Percentiles rank a stretch among this genome's conserved stretches.
Evolutionary conservation across 2,797 vertebrate species (phyloP).

Genomic region (Perodicticus potto): DNA sequence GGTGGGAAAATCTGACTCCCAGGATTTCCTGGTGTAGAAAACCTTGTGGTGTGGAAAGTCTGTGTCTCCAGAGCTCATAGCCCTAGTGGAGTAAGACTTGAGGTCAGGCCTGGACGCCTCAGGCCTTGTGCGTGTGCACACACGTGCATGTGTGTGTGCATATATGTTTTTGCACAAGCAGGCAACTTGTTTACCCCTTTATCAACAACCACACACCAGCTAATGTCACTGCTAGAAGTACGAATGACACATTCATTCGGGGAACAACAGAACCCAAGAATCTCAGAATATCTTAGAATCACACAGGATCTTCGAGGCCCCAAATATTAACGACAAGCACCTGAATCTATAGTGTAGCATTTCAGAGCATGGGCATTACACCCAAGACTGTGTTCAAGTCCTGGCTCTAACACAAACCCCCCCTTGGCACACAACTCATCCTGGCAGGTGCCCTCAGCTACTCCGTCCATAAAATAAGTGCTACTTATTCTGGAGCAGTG

Average conservation of each 20-base stretch:
- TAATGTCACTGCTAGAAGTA: not conserved
- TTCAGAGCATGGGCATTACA: rapidly evolving
- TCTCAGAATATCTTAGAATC: not conserved
- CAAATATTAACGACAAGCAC: not conserved
- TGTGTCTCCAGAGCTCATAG: not conserved
- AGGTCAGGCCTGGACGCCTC: not conserved
- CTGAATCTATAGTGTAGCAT: not conserved
- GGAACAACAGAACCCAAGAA: not conserved
- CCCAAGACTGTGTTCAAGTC: not conserved
- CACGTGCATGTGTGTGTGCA: rapidly evolving
- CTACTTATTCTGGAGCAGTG: rapidly evolving
- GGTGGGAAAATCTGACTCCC: not conserved
- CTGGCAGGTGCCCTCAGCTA: not conserved
- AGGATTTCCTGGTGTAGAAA: not conserved
- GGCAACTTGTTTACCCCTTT: not conserved
- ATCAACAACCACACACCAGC: not conserved
- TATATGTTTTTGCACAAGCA: not conserved
- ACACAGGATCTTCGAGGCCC: not conserved
- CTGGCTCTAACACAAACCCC: not conserved
- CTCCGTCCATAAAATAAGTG: not conserved
- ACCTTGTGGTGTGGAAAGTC: too few relatives aligned
- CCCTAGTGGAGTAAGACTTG: not conserved
- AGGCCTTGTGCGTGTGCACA: rapidly evolving
- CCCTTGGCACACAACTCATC: not conserved
- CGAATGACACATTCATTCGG: not conserved